Base-by-base conservation (phyloP, 2,797 vertebrate species). In the Ptychobarbus kaznakovi region DNA sequence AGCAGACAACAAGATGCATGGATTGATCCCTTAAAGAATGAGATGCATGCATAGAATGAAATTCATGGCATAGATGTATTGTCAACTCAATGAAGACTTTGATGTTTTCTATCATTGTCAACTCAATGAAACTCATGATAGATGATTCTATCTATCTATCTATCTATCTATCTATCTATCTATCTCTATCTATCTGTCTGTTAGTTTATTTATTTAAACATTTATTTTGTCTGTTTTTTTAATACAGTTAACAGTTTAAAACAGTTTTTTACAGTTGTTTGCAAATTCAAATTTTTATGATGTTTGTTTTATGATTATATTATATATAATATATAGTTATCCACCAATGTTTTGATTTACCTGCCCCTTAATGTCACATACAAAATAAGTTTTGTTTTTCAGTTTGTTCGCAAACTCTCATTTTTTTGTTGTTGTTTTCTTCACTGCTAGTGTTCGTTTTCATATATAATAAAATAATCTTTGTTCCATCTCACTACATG, bases 361-460 rank as follows among this genome's bases (percentile, higher is more conserved):
- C 28, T 38, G 10, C 32, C 73, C 28, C 10, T 35, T 53, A 53
- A 35, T 51, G 46, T 35, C 46, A 75, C 28, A 75, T 22, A 49
- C n/a, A 20, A 35, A 22, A 74, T 3, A 32, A 32, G 20, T 74
- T 49, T 51, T 35, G 25, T 75, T 53, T 51, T 18, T 35, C 49
- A 35, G 20, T 20, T 46, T 75, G 73, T 58, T 74, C 65, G 28
- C 25, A 42, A 46, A 12, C n/a, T 83, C 13, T 10, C 6, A 44
- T 77, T 53, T 61, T 25, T 49, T 81, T 74, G 51, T 77, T 32
- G n/a, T 68, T 53, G 25, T 5, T 88, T 49, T 82, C 28, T 32
- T 35, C 20, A 76, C 15, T 20, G 32, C 46, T 8, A 11, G 4
- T 66, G 35, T 65, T 7, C 1, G 4, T 46, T 53, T 66, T 66